Evolutionary conservation across 1,140 invertebrate genomes (phyloP), one percentile per base, ranked within the genome.

Genomic region (Eriosoma lanigerum): DNA sequence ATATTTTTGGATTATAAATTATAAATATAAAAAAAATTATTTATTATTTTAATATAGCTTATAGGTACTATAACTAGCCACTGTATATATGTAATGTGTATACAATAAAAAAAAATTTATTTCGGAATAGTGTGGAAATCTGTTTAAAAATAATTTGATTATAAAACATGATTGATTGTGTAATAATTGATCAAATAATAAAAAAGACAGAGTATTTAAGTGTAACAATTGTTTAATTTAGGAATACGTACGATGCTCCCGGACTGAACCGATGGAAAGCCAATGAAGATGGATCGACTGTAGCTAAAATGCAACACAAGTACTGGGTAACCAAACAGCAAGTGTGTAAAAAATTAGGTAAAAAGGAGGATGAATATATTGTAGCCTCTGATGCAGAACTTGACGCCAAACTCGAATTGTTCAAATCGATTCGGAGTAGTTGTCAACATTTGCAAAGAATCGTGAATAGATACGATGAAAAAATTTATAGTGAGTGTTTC

Each of bases 301-400:
- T 93, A 1, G 88, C 89, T 29, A 93, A 94, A 85, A 93, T 98
- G 90, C 95, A 98, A 85, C 94, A 97, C 86, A 95, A 98, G 82
- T 99, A 96, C 87, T 99, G 97, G 97, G 93, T 98, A 46, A 98
- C 97, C 5, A 99, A 98, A 85, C 97, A 98, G 87, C 92, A 94
- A 66, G 91, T 99, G 38, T 91, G 96, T 76, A 89, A 94, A 83
- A 98, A 97, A 88, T 88, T 99, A 21, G 96, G 97, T 9, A 95
- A 96, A 84, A 98, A 98, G 88, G 97, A 99, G 88, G 98, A 99
- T 86, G 96, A 98, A 82, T 96, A 95, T 88, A 92, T 99, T 83
- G 91, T 97, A 19, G 92, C 97, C 24, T 98, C 96, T 0, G 98
- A 99, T 88, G 92, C 96, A 10, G 94, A 98, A 85, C 88, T 99